Conservation (phyloP, 2,113 vertebrate genomes). For the Rhipidura dahli region DNA sequence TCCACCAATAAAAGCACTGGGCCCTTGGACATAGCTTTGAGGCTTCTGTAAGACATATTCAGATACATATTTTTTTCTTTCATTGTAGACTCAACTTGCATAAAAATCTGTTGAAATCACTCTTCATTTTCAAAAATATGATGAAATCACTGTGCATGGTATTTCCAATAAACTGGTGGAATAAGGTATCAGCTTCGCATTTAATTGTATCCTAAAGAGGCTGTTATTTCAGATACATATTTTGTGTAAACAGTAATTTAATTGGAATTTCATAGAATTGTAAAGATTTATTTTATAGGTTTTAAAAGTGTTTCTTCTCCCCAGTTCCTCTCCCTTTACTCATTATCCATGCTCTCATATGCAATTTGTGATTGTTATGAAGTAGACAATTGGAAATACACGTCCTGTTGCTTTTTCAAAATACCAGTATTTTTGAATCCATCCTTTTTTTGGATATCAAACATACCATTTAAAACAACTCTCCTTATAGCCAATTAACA, state of each 20-base stretch:
- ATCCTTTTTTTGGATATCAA: neutral
- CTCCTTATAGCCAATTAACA: neutral
- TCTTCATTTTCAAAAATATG: neutral
- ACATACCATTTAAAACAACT: neutral
- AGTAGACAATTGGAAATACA: neutral
- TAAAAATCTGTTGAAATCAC: neutral
- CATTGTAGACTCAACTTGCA: neutral
- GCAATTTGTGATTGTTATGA: neutral
- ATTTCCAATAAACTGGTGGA: neutral
- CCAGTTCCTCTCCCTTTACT: neutral
- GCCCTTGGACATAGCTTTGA: neutral
- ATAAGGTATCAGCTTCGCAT: neutral
- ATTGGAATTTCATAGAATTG: neutral
- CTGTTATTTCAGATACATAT: neutral
- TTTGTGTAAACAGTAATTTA: neutral
- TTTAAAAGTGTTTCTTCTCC: neutral
- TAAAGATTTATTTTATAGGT: neutral
- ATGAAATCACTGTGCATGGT: neutral
- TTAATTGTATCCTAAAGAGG: neutral
- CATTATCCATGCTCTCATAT: neutral
- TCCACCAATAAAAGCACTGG: neutral
- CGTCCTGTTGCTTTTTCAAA: neutral
- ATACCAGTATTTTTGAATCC: neutral
- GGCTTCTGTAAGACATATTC: neutral
- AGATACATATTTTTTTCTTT: neutral